phyloP scores from a whole-genome alignment of 2,113 vertebrate species.

The Fukomys damarensis region DNA sequence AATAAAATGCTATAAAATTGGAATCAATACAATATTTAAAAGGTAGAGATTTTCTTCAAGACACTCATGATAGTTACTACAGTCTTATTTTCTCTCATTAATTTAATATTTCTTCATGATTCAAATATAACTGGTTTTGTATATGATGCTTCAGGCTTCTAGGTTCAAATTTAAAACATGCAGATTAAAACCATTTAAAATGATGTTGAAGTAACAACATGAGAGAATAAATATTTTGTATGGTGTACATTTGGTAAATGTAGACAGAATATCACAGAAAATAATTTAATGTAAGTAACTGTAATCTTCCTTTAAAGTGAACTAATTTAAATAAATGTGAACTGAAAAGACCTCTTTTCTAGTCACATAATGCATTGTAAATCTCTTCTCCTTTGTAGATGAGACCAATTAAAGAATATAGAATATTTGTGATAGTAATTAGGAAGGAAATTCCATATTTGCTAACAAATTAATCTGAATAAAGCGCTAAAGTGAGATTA shows the following conservation, averaged over 20 bases:
- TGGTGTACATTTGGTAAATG: neutral
- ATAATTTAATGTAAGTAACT: neutral
- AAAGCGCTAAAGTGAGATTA: neutral
- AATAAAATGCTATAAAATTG: neutral
- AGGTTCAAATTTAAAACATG: neutral
- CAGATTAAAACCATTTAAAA: neutral
- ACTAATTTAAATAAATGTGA: neutral
- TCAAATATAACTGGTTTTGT: neutral
- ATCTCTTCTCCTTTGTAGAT: neutral
- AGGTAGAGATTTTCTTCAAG: neutral
- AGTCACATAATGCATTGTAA: neutral
- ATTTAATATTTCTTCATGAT: neutral
- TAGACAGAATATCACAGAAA: neutral
- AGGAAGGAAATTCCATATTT: neutral
- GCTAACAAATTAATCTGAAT: neutral
- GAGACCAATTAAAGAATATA: neutral
- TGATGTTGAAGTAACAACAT: neutral
- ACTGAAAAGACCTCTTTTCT: neutral
- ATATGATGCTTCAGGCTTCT: neutral
- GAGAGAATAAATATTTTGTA: neutral
- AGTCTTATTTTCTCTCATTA: neutral
- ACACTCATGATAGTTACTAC: accelerated
- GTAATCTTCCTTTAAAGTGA: neutral
- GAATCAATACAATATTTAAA: neutral
- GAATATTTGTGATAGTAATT: neutral